These are phyloP conservation scores for Aix galericulata DNA, from an alignment of 2,113 vertebrate genomes.

Conservation along the genomic window DNA sequence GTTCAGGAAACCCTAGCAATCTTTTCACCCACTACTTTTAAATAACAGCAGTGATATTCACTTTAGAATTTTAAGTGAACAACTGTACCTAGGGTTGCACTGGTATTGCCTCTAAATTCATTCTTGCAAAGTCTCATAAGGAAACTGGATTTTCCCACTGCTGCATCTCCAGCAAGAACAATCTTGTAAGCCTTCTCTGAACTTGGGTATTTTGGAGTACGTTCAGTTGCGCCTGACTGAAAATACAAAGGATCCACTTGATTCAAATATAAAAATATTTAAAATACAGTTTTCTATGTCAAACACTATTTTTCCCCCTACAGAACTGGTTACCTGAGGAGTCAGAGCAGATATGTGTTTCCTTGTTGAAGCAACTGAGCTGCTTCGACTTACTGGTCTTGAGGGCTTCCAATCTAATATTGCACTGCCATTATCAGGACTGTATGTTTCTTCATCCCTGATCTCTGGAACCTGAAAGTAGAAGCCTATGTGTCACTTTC, in stretches of 20 bases:
- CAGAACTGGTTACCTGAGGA: conserved; percentile 76
- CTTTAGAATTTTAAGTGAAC: not conserved
- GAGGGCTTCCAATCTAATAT: conserved; percentile 81
- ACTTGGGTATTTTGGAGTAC: conserved; percentile 67
- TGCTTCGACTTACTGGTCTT: conserved; percentile 59
- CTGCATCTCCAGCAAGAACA: conserved; percentile 92
- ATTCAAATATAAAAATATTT: not conserved
- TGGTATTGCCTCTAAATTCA: conserved; percentile 88
- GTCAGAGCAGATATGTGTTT: conserved; percentile 85
- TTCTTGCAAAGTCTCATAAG: conserved; percentile 96
- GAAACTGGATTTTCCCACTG: conserved; percentile 97
- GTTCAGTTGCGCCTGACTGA: conserved; percentile 68
- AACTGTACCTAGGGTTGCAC: conserved; percentile 87
- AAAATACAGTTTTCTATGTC: not conserved
- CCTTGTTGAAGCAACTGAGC: conserved; percentile 66
- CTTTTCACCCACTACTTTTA: not conserved
- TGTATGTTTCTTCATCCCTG: conserved; percentile 80
- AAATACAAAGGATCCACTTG: not conserved
- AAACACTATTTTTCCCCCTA: not conserved
- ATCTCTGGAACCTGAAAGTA: conserved; percentile 81
- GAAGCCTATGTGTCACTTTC: not conserved
- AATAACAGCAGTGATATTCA: not conserved
- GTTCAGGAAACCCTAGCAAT: not conserved
- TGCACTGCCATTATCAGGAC: conserved; percentile 75
- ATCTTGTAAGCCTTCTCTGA: conserved; percentile 92